Percentiles rank a stretch among this genome's conserved stretches.
phyloP scores from a whole-genome alignment of 2,797 vertebrate species.

The Cossypha niveicapilla region DNA sequence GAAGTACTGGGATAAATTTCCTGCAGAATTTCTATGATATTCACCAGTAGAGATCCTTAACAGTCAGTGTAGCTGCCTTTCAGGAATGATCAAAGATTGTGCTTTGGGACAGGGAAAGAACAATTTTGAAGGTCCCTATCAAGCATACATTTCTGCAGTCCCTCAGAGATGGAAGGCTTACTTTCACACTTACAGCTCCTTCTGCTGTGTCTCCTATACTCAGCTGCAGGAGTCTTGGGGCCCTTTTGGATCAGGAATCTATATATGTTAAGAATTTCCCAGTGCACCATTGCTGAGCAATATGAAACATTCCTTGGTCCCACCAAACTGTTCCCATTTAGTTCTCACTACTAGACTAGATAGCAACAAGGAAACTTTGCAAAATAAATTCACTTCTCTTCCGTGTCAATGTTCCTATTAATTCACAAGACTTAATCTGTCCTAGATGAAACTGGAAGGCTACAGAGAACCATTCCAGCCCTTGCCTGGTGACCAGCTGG shows the following conservation, averaged over 20 bases:
- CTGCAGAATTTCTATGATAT: background rate
- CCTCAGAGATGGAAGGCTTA: background rate
- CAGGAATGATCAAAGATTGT: background rate
- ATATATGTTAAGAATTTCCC: background rate
- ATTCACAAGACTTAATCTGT: background rate
- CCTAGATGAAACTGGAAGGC: background rate
- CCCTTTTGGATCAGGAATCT: background rate
- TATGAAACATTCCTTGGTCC: background rate
- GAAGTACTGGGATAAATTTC: background rate
- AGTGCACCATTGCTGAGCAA: background rate
- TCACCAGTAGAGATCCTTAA: background rate
- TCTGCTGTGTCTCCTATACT: background rate
- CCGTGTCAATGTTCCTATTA: background rate
- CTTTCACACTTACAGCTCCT: background rate
- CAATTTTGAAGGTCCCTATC: background rate
- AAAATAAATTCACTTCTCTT: background rate
- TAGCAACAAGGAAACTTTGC: background rate
- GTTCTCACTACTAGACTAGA: background rate
- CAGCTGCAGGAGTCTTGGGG: background rate
- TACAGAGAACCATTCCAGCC: background rate
- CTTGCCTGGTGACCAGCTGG: background rate
- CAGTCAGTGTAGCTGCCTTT: background rate
- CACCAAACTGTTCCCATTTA: background rate
- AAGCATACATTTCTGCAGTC: background rate
- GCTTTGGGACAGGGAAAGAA: background rate